Evolutionary conservation across 2,797 vertebrate species (phyloP).

Genomic region (Enteromius afrohamiltoni): DNA sequence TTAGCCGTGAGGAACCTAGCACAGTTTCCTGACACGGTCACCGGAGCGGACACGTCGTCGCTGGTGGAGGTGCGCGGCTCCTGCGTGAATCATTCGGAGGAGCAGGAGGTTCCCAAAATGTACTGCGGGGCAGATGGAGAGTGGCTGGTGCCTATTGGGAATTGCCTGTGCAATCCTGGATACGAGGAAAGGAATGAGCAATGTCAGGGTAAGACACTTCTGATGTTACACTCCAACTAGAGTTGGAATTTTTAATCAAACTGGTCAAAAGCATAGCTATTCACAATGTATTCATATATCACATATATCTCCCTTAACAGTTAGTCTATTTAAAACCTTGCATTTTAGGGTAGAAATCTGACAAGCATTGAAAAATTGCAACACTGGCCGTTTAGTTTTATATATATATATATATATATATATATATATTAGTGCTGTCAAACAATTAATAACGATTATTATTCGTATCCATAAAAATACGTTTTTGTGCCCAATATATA

Average conservation of each 20-base stretch:
- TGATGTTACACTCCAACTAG: constrained; percentile 40
- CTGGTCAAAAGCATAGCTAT: neutral
- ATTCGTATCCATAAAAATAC: too few relatives aligned
- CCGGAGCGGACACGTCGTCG: constrained; percentile 93
- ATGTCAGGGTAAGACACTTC: constrained; percentile 89
- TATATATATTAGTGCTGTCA: too few relatives aligned
- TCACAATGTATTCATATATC: neutral
- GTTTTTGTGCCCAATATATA: too few relatives aligned
- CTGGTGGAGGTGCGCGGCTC: constrained; percentile 96
- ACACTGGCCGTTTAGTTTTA: neutral
- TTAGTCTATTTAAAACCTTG: neutral
- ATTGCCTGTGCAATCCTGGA: constrained; percentile 94
- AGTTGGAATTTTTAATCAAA: neutral
- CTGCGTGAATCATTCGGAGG: constrained; percentile 96
- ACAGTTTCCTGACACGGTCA: constrained; percentile 95
- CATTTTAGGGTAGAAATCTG: neutral
- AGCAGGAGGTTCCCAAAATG: constrained; percentile 98
- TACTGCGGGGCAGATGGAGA: constrained; percentile 98
- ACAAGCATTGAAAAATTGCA: neutral
- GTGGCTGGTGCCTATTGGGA: constrained; percentile 98
- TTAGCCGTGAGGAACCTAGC: constrained; percentile 92
- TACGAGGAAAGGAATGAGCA: constrained; percentile 90
- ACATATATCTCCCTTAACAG: neutral
- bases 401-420: too few relatives aligned
- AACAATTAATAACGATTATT: too few relatives aligned